These are phyloP conservation scores for Creontiades dilutus DNA, from an alignment of 2,888 invertebrate species.

Conservation along the genomic window DNA sequence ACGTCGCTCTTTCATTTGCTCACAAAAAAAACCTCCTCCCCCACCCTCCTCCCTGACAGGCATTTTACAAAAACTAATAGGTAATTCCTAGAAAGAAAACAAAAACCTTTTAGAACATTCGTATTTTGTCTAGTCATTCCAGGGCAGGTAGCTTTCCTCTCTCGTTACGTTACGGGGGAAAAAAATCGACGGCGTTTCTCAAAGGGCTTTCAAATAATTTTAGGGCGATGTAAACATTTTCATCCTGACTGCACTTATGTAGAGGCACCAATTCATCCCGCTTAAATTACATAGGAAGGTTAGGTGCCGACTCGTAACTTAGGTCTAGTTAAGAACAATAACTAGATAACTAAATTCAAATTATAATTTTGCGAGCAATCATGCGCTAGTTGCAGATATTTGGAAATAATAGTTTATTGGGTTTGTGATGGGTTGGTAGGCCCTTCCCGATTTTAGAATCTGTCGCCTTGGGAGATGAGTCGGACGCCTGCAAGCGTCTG, in stretches of 20 bases:
- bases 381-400: too few species aligned
- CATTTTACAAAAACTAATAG: constrained; percentile 23
- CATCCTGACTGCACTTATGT: neutral
- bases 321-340: neutral
- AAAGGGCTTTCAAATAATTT: constrained; percentile 7
- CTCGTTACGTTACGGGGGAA: neutral
- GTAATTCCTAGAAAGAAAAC: constrained; percentile 9
- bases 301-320: neutral
- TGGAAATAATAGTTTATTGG: too few species aligned
- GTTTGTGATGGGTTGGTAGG: too few species aligned
- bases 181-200: constrained; percentile 12
- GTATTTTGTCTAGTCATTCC: constrained; percentile 26
- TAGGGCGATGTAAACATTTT: constrained; percentile 30
- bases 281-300: neutral
- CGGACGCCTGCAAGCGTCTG: too few species aligned
- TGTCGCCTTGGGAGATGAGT: too few species aligned
- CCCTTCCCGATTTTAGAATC: too few species aligned
- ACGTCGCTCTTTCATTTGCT: constrained; percentile 10
- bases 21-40: neutral
- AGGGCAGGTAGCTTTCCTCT: neutral
- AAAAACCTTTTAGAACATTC: constrained; percentile 31
- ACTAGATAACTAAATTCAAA: neutral
- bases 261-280: neutral
- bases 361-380: too few species aligned
- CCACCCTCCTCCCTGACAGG: constrained; percentile 4